Evolutionary conservation across 2,113 vertebrate species (phyloP).

Genomic region (Gracilinanus agilis): DNA sequence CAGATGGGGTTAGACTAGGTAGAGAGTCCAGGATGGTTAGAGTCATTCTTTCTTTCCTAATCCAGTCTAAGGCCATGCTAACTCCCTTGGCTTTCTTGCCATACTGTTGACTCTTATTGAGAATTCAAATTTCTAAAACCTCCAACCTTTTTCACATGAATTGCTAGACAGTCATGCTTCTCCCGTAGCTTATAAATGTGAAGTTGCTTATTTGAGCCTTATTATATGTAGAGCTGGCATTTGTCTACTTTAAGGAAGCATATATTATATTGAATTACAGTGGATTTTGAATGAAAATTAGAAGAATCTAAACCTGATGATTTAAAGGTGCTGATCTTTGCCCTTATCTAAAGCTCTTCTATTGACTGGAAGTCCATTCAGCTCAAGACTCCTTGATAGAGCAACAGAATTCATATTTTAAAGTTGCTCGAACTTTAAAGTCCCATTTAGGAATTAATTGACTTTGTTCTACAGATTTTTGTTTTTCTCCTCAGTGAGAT

Average conservation of each 20-base stretch:
- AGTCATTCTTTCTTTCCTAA: not conserved
- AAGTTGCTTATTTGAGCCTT: not conserved
- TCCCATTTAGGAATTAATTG: conserved; percentile 6
- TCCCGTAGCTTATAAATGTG: not conserved
- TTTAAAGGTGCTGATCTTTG: not conserved
- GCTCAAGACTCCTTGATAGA: not conserved
- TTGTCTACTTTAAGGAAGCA: not conserved
- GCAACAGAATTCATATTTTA: not conserved
- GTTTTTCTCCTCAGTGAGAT: not conserved
- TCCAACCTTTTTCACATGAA: not conserved
- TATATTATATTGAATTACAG: not conserved
- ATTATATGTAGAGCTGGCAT: not conserved
- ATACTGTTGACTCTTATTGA: not conserved
- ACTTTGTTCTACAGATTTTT: conserved; percentile 2
- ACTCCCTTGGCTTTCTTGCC: not conserved
- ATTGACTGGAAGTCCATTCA: not conserved
- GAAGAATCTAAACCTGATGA: not conserved
- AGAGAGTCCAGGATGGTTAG: not conserved
- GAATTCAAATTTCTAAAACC: not conserved
- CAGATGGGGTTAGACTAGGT: not conserved
- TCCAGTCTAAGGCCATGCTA: not conserved
- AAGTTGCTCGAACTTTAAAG: not conserved
- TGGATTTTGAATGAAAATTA: not conserved
- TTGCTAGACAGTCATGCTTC: not conserved
- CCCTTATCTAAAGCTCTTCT: not conserved